phyloP scores from a whole-genome alignment of 2,113 vertebrate species.

The Daubentonia madagascariensis region DNA sequence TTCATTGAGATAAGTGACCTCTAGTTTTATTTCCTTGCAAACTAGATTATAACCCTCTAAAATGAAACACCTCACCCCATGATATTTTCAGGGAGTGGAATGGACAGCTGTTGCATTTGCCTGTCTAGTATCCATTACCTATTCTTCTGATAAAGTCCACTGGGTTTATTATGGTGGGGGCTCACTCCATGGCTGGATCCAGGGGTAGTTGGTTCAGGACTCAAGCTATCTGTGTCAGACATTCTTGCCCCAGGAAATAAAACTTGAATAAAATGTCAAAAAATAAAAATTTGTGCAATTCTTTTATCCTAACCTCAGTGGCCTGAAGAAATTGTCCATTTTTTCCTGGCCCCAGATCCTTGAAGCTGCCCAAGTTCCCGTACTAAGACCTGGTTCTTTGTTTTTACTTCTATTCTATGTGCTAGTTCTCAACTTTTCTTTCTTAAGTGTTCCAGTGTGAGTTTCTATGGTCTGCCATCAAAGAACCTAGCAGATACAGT shows the following conservation, averaged over 20 bases:
- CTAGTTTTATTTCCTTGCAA: constrained; percentile 73
- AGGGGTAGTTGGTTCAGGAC: not conserved
- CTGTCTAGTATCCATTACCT: not conserved
- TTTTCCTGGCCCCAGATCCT: not conserved
- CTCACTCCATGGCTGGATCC: not conserved
- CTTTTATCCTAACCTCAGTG: not conserved
- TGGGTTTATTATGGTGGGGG: not conserved
- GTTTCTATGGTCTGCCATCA: not conserved
- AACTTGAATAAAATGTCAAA: not conserved
- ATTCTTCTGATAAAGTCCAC: constrained; percentile 35
- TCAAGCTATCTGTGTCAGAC: not conserved
- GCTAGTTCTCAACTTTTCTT: not conserved
- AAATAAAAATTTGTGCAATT: not conserved
- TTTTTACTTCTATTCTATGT: not conserved
- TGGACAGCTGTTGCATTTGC: constrained; percentile 55
- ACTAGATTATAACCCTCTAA: constrained; percentile 79
- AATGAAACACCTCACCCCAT: constrained; percentile 73
- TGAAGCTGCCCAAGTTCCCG: not conserved
- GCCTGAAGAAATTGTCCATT: not conserved
- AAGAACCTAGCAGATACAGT: not conserved
- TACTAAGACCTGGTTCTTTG: not conserved
- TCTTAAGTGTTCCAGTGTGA: not conserved
- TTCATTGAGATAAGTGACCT: constrained; percentile 70
- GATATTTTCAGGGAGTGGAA: constrained; percentile 56
- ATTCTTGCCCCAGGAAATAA: not conserved